These are phyloP conservation scores for Ips typographus DNA, from an alignment of 1,140 invertebrate genomes.

Conservation along the genomic window DNA sequence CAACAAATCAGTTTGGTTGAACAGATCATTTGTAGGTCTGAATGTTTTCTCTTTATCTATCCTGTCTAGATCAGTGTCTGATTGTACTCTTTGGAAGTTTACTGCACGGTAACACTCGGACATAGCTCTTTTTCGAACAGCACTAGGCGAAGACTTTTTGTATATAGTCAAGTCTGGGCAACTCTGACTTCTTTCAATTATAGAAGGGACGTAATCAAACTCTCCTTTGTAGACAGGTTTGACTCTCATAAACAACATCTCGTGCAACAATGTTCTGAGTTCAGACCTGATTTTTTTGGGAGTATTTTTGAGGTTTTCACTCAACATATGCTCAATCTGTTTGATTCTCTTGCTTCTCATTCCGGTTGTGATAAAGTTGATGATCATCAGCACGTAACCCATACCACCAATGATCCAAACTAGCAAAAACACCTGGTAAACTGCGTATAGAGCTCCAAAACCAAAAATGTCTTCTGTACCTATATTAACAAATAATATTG, in stretches of 20 bases:
- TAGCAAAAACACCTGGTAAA: conserved; percentile 74
- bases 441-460: conserved; percentile 58
- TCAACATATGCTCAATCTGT: conserved; percentile 73
- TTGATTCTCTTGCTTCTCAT: conserved; percentile 74
- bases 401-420: conserved; percentile 89
- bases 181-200: conserved; percentile 56
- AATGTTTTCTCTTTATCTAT: conserved; percentile 79
- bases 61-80: conserved; percentile 72
- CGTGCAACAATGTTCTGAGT: conserved; percentile 53
- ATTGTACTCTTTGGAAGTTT: conserved; percentile 64
- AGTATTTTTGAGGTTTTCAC: conserved; percentile 71
- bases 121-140: conserved; percentile 61
- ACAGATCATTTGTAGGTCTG: conserved; percentile 56
- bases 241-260: conserved; percentile 47
- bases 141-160: conserved; percentile 52
- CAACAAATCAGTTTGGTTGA: conserved; percentile 71
- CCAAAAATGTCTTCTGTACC: conserved; percentile 56
- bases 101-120: conserved; percentile 57
- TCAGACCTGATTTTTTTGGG: conserved; percentile 77
- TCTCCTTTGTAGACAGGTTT: conserved; percentile 59
- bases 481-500: conserved; percentile 35
- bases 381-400: conserved; percentile 88
- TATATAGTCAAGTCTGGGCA: conserved; percentile 64
- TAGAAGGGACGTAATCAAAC: conserved; percentile 44
- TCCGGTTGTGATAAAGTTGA: conserved; percentile 79